Conservation (phyloP, 2,888 invertebrate genomes). For the Tetramorium bicarinatum region DNA sequence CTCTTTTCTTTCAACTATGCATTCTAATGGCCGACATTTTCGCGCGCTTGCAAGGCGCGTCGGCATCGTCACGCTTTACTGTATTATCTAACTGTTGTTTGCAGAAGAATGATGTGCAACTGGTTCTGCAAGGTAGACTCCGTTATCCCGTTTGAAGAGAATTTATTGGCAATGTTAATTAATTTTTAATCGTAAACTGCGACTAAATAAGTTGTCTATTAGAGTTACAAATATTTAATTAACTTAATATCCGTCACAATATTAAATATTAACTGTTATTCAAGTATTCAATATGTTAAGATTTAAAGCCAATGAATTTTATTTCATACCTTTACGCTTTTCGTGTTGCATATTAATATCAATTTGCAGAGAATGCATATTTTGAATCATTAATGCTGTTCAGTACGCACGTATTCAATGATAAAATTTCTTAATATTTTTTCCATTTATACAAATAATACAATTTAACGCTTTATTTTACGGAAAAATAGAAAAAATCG, state of each 20-base stretch:
- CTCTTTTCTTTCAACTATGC: constrained; percentile 4
- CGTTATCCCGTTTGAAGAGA: constrained; percentile 27
- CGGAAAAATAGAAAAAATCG: background rate
- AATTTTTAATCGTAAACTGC: background rate
- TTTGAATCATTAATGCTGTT: background rate
- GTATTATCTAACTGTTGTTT: constrained; percentile 55
- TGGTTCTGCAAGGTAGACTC: constrained; percentile 76
- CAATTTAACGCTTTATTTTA: background rate
- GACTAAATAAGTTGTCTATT: background rate
- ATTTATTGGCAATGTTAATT: constrained; percentile 15
- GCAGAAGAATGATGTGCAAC: constrained; percentile 59
- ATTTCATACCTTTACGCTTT: background rate
- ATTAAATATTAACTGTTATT: background rate
- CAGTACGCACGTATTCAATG: background rate
- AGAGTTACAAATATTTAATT: background rate
- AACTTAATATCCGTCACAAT: background rate
- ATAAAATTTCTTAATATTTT: background rate
- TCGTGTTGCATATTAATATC: constrained; percentile 28
- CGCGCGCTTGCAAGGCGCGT: constrained; percentile 4
- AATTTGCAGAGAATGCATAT: constrained; percentile 1
- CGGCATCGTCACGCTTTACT: constrained; percentile 62
- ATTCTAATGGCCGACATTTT: constrained; percentile 8
- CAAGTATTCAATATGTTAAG: background rate
- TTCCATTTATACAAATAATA: background rate
- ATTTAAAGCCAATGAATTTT: constrained; percentile 27